Evolutionary conservation across 2,888 invertebrate species (phyloP), one percentile per base, ranked within the genome.

Genomic region (Embidobia sp.): DNA sequence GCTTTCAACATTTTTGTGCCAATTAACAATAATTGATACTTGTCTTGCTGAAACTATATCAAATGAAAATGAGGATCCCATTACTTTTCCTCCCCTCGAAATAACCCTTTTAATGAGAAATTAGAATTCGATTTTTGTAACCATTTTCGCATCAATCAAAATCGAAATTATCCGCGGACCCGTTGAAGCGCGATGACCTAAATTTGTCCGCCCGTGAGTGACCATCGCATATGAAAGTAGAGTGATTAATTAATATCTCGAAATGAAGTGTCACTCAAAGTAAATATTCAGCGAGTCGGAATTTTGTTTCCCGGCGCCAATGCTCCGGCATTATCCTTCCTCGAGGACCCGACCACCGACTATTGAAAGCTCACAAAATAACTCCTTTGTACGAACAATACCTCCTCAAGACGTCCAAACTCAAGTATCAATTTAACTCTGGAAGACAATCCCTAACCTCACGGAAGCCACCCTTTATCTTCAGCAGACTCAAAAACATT

Each of bases 301-400:
- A 22, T 22, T 22, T 22, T n/a, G 8, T 3, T 29, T 29, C 2
- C 6, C n/a, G 29, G 22, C 22, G 22, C 6, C 22, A 22, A 46
- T 27, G 46, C 2, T 46, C 7, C 10, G n/a, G 16, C 19, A 8
- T 33, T n/a, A 51, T 51, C 49, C 19, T 4, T 22, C 18, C 33
- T 51, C 19, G 11, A 33, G 33, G 1, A 37, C 15, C 27, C 8
- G 7, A 19, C 26, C 22, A 13, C n/a, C 46, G 13, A 11, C 46
- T 16, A 35, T 31, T 31, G 29, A 22, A 53, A 37, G 19, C 18
- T n/a, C 46, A 33, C 46, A 61, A 46, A 46, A 42, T 61, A 46
- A 46, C 59, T 61, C 59, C 33, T 46, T 35, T 61, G 59, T 61
- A 48, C 7, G 48, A 48, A 48, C 37, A 61, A 61, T 31, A 27